phyloP scores from a whole-genome alignment of 2,888 invertebrate species.

The Cataglyphis altisquamis region DNA sequence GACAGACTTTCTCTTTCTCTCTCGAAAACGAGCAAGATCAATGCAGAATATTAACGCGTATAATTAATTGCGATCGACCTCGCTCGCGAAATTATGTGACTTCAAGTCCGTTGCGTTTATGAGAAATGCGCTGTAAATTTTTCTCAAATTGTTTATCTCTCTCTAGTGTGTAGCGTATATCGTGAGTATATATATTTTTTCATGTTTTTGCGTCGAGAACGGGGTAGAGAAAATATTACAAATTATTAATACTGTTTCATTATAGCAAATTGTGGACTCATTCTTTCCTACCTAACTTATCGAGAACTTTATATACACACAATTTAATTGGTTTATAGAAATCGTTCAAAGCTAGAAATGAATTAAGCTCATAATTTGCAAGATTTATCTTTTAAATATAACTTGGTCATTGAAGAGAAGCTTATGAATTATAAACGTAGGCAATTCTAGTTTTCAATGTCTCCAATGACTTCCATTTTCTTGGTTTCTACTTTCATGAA shows the following conservation, averaged over 20 bases:
- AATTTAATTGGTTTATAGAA: background rate
- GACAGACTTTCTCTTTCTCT: slow-evolving; percentile 66
- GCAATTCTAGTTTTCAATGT: background rate
- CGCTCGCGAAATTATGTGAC: slow-evolving; percentile 15
- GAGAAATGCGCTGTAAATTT: slow-evolving; percentile 27
- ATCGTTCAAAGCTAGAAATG: background rate
- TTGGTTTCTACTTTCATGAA: slow-evolving; percentile 5
- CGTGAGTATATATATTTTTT: slow-evolving; percentile 26
- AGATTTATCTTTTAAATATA: background rate
- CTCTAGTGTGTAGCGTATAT: background rate
- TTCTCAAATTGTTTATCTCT: slow-evolving; percentile 3
- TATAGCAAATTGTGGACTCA: slow-evolving; percentile 22
- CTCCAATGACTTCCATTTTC: slow-evolving; percentile 8
- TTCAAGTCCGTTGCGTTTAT: slow-evolving; percentile 26
- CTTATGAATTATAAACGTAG: background rate
- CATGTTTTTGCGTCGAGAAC: slow-evolving; percentile 20
- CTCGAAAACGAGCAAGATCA: slow-evolving; percentile 10
- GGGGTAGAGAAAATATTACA: slow-evolving; percentile 9
- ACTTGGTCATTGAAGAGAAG: background rate
- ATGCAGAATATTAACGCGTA: background rate
- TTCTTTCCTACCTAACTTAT: slow-evolving; percentile 13
- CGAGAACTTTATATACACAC: background rate
- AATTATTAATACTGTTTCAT: slow-evolving; percentile 28
- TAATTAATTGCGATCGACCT: slow-evolving; percentile 14
- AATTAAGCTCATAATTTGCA: slow-evolving; percentile 25